A percentile compares a stretch with the other conserved stretches of the same genome.
Conservation (phyloP, 2,113 vertebrate genomes). For the Synodontis membranacea region DNA sequence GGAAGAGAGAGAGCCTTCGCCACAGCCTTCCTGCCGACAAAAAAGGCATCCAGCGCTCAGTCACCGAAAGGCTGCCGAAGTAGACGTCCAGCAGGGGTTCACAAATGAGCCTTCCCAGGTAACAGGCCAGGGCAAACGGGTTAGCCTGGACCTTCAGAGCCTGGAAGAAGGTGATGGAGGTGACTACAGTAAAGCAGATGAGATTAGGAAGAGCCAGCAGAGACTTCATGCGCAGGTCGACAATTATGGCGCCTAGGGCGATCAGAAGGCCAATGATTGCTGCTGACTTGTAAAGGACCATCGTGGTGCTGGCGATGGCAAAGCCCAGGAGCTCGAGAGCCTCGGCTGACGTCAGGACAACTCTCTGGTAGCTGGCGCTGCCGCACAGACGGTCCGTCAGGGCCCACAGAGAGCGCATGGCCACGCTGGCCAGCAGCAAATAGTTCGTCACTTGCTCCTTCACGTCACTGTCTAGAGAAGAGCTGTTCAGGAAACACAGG, state of each 20-base stretch:
- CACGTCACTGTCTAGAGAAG: conserved; percentile 77
- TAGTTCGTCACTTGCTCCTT: conserved; percentile 92
- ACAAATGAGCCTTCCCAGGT: conserved; percentile 87
- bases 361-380: conserved; percentile 78
- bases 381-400: conserved; percentile 87
- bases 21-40: conserved; percentile 83
- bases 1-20: conserved; percentile 86
- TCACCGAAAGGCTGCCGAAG: conserved; percentile 89
- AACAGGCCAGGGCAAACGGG: conserved; percentile 89
- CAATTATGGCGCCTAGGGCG: conserved; percentile 85
- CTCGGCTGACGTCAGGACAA: conserved; percentile 84
- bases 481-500: conserved; percentile 90
- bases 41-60: conserved; percentile 91
- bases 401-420: conserved; percentile 81
- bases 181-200: conserved; percentile 80
- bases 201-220: conserved; percentile 88
- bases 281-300: conserved; percentile 83
- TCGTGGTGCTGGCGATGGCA: conserved; percentile 88
- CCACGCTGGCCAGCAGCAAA: conserved; percentile 84
- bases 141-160: conserved; percentile 82
- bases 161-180: conserved; percentile 85
- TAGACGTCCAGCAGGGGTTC: conserved; percentile 93
- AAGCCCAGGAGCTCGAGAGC: conserved; percentile 92
- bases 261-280: conserved; percentile 84
- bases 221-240: conserved; percentile 96